Evolutionary conservation across 2,797 vertebrate species (phyloP), one percentile per base, ranked within the genome.

Genomic region (Phalloptychus januarius): DNA sequence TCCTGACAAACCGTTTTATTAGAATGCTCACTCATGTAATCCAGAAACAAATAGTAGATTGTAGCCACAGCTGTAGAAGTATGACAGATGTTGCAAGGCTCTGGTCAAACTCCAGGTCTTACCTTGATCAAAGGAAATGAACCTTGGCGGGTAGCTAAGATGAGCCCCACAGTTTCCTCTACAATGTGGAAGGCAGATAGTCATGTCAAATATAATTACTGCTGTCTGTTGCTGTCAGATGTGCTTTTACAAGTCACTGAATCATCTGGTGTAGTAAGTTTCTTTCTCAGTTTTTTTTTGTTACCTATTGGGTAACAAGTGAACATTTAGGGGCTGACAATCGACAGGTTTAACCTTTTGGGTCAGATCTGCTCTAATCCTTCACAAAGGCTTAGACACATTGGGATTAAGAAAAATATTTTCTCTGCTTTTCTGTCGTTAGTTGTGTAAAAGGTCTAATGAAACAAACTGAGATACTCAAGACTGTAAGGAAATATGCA

Each of bases 381-480:
- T 44, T 1, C 28, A 25, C 71, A 70, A 45, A 11, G 46, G 36
- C 58, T 71, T 28, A 71, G 48, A 42, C 18, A 58, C 45, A 44
- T 70, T 61, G 28, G 6, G 6, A 76, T 74, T 58, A 23, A 48
- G n/a, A 42, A n/a, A 69, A 44, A 69, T 73, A 15, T 40, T n/a
- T 48, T 23, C 31, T 72, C 7, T 72, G 12, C 16, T 50, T 20
- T 16, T 42, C 0, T 74, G 46, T 82, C 61, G 78, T 40, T 8
- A 28, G 50, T 71, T 42, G 44, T 38, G 56, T 38, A n/a, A 61
- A 69, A 36, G 65, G 38, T 36, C 76, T 40, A 63, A 71, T 83
- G 54, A 85, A 76, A 72, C 48, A 71, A 67, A 48, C 5, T 1
- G 44, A 71, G 48, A 40, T 20, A 44, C 7, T 72, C 12, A 72